Conservation (phyloP, 2,797 vertebrate genomes). For the Neosalanx taihuensis region DNA sequence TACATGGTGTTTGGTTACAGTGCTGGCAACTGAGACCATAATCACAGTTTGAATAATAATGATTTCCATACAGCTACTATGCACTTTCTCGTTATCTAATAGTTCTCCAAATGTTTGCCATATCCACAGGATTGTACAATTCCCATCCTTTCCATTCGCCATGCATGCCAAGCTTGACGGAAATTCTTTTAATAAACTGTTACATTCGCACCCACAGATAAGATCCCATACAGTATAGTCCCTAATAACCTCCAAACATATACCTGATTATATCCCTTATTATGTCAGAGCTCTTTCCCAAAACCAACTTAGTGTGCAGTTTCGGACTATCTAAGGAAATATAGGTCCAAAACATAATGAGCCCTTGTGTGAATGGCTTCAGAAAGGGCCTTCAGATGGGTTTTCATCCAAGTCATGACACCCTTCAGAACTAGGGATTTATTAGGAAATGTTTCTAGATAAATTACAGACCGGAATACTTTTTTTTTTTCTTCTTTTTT, state of each 20-base stretch:
- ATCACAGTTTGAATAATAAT: conserved; percentile 51
- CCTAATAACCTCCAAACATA: too few relatives aligned
- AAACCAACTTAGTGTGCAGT: conserved; percentile 13
- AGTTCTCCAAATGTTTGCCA: not conserved
- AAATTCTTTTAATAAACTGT: not conserved
- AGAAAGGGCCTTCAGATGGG: not conserved
- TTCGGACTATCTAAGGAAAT: conserved; percentile 4
- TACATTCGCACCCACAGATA: not conserved
- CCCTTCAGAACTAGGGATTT: not conserved
- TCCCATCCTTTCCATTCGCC: not conserved
- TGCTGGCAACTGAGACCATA: conserved; percentile 54
- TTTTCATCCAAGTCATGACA: conserved; percentile 8
- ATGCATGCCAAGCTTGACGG: not conserved
- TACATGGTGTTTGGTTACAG: conserved; percentile 48
- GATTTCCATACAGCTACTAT: conserved; percentile 48
- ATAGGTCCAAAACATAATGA: conserved; percentile 13
- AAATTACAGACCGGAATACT: not conserved
- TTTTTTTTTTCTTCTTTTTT: not conserved
- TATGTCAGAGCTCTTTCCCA: conserved; percentile 9
- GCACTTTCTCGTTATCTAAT: conserved; percentile 50
- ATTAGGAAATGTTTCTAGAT: not conserved
- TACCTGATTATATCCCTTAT: not conserved
- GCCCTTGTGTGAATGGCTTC: conserved; percentile 15
- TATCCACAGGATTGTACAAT: not conserved
- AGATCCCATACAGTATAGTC: not conserved